Conservation (phyloP, 2,888 invertebrate species). For the Cephonodes hylas region DNA sequence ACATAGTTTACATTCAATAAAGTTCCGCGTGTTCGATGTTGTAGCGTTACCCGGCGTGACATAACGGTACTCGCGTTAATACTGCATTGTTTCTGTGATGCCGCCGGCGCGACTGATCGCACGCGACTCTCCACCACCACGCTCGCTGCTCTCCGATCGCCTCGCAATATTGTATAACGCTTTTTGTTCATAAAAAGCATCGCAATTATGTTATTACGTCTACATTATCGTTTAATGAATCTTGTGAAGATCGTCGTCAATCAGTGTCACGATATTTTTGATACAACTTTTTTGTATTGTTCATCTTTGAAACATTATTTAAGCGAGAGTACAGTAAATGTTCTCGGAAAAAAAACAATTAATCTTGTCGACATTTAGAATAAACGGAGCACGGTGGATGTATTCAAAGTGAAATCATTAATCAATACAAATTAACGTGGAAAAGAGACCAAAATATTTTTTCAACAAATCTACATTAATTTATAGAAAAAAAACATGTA, state of each 20-base stretch:
- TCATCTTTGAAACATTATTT: not conserved
- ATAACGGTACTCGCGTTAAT: slow-evolving; percentile 37
- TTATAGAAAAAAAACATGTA: not conserved
- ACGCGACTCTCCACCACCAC: slow-evolving; percentile 24
- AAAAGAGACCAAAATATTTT: not conserved
- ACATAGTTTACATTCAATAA: slow-evolving; percentile 17
- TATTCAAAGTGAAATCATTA: not conserved
- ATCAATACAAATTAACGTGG: not conserved
- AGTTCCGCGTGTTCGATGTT: slow-evolving; percentile 24
- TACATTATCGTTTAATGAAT: slow-evolving; percentile 3
- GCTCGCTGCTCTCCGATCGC: not conserved
- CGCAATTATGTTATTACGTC: not conserved
- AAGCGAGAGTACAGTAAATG: not conserved
- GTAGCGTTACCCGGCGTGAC: slow-evolving; percentile 23
- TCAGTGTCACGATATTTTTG: slow-evolving; percentile 7
- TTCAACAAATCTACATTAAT: not conserved
- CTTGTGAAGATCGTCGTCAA: not conserved
- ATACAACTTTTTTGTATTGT: not conserved
- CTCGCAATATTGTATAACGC: not conserved
- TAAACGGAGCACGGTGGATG: not conserved
- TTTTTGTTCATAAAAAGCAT: slow-evolving; percentile 2
- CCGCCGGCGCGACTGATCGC: slow-evolving; percentile 36
- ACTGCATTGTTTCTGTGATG: slow-evolving; percentile 35
- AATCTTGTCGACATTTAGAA: not conserved
- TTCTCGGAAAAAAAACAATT: not conserved